phyloP scores from a whole-genome alignment of 2,113 vertebrate genomes.

The Nicator chloris region DNA sequence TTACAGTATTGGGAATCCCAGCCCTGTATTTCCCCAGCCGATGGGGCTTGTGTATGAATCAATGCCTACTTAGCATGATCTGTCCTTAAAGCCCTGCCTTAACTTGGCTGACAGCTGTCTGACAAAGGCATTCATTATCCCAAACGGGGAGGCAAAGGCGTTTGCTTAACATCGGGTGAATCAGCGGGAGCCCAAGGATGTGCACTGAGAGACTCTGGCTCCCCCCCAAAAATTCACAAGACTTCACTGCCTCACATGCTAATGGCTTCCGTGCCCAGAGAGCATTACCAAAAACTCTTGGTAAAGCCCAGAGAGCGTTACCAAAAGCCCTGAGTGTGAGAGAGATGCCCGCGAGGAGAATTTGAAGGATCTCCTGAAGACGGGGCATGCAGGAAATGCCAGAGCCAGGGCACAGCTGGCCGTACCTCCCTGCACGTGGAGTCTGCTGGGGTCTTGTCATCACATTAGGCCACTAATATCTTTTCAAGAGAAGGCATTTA shows the following conservation, averaged over 20 bases:
- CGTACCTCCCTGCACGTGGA: neutral
- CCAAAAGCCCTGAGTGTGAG: neutral
- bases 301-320: too few relatives aligned
- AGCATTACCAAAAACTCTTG: neutral
- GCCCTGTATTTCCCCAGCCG: neutral
- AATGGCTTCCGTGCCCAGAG: neutral
- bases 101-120: neutral
- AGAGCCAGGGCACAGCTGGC: neutral
- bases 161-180: neutral
- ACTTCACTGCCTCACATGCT: neutral
- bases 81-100: neutral
- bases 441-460: neutral
- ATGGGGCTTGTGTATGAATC: neutral
- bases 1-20: neutral
- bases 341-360: neutral
- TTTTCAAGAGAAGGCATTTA: neutral
- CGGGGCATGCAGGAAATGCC: neutral
- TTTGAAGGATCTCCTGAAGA: neutral
- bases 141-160: fast-evolving
- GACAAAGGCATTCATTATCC: neutral
- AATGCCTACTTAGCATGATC: neutral
- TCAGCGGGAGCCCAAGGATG: neutral
- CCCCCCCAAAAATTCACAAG: neutral
- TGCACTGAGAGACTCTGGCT: neutral
- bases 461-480: neutral